A percentile compares a stretch with the other conserved stretches of the same genome.
These are phyloP conservation scores for Pammene fasciana DNA, from an alignment of 2,888 invertebrate species.

Conservation along the genomic window DNA sequence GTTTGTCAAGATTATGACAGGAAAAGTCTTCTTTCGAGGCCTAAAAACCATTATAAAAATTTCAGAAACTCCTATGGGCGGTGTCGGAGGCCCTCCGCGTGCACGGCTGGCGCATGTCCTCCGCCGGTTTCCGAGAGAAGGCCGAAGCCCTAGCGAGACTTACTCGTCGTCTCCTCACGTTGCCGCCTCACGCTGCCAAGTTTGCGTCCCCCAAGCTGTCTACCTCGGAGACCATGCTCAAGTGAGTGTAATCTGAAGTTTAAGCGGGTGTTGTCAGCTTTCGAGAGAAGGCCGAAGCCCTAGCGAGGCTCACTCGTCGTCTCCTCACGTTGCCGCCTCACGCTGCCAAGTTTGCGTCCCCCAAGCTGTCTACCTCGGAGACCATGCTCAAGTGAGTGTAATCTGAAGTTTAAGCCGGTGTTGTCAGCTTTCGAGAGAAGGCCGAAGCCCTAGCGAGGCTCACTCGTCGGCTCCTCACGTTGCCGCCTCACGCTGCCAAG, in stretches of 20 bases:
- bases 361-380: too few species aligned
- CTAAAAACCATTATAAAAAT: slow-evolving; percentile 15
- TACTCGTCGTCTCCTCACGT: slow-evolving; percentile 83
- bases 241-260: slow-evolving; percentile 61
- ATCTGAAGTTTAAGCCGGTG: too few species aligned
- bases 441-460: not conserved
- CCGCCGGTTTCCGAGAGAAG: slow-evolving; percentile 88
- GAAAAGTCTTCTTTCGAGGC: too few species aligned
- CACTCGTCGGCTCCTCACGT: not conserved
- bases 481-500: too few species aligned
- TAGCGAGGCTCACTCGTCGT: not conserved
- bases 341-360: too few species aligned
- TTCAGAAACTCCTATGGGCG: slow-evolving; percentile 91
- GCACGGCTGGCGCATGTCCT: slow-evolving; percentile 87
- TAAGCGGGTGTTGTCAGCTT: too few species aligned
- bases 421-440: too few species aligned
- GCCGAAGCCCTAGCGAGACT: slow-evolving; percentile 87
- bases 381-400: too few species aligned
- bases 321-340: too few species aligned
- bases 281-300: not conserved
- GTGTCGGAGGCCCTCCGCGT: slow-evolving; percentile 89
- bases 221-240: slow-evolving; percentile 89
- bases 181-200: slow-evolving; percentile 70
- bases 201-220: slow-evolving; percentile 78
- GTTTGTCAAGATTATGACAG: too few species aligned